Conservation (phyloP, 2,888 invertebrate genomes). For the Gari tellinella region DNA sequence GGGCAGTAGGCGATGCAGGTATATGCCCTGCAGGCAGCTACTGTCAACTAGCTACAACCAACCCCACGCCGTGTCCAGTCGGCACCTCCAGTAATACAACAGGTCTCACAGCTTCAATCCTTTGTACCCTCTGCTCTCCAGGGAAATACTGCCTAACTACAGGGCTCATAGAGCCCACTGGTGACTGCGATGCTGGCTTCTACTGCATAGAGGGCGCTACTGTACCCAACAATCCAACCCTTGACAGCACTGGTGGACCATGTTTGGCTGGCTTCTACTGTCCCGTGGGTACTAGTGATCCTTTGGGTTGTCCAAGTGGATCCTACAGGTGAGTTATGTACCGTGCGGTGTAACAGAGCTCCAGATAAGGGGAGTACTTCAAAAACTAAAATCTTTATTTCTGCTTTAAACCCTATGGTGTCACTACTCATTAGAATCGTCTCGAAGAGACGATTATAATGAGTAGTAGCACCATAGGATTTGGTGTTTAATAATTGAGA, state of each 20-base stretch:
- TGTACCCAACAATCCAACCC: conserved; percentile 75
- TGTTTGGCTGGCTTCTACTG: conserved; percentile 82
- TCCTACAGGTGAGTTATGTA: conserved; percentile 71
- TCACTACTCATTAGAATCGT: too few relatives aligned
- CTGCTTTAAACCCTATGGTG: too few relatives aligned
- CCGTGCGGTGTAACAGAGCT: too few relatives aligned
- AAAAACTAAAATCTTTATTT: too few relatives aligned
- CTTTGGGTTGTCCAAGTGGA: conserved; percentile 74
- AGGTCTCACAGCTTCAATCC: conserved; percentile 62
- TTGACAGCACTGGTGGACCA: conserved; percentile 75
- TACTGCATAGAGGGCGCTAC: conserved; percentile 75
- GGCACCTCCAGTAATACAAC: conserved; percentile 79
- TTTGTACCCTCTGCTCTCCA: conserved; percentile 66
- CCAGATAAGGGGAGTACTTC: too few relatives aligned
- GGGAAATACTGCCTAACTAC: conserved; percentile 78
- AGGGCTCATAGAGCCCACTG: conserved; percentile 77
- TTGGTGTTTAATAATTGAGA: too few relatives aligned
- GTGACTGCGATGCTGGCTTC: conserved; percentile 76
- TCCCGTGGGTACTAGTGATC: conserved; percentile 76
- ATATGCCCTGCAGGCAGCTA: conserved; percentile 80
- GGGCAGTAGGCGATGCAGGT: conserved; percentile 76
- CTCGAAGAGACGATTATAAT: too few relatives aligned
- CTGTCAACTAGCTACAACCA: conserved; percentile 72
- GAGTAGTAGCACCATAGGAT: too few relatives aligned
- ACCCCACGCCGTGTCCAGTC: conserved; percentile 73